These are phyloP conservation scores for Tychaedon coryphoeus DNA, from an alignment of 2,113 vertebrate species.

Conservation along the genomic window DNA sequence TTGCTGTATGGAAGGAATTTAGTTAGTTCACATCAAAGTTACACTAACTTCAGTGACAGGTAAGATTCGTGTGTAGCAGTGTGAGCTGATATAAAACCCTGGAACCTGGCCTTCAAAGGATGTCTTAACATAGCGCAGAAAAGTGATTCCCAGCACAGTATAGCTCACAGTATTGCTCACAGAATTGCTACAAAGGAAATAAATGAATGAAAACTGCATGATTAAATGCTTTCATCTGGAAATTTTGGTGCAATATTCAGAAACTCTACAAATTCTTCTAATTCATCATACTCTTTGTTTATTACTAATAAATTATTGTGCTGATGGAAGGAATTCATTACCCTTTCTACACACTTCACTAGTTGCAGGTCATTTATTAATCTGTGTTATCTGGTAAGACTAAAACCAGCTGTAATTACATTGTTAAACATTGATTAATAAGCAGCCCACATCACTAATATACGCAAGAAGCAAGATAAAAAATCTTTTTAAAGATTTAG, in stretches of 20 bases:
- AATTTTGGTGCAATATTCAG: constrained; percentile 76
- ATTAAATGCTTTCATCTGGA: constrained; percentile 80
- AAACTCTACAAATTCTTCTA: constrained; percentile 74
- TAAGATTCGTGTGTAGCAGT: constrained; percentile 15
- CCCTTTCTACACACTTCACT: constrained; percentile 81
- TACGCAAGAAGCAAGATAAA: constrained; percentile 73
- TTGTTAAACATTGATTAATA: constrained; percentile 96
- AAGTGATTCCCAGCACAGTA: constrained; percentile 42
- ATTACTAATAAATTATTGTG: constrained; percentile 82
- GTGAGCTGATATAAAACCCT: constrained; percentile 27
- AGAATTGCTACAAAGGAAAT: constrained; percentile 58
- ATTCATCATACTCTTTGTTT: constrained; percentile 85
- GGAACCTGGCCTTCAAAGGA: neutral
- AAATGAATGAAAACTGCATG: constrained; percentile 73
- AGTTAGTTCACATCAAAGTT: constrained; percentile 52
- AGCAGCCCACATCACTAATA: constrained; percentile 81
- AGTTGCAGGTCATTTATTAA: constrained; percentile 92
- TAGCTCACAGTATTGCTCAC: too few species aligned
- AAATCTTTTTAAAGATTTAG: constrained; percentile 73
- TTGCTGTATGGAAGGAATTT: constrained; percentile 30
- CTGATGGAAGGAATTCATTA: constrained; percentile 85
- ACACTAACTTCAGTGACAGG: neutral
- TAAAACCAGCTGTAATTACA: constrained; percentile 89
- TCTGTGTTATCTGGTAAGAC: constrained; percentile 87
- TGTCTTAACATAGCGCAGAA: constrained; percentile 47